These are phyloP conservation scores for Porites lobata DNA, from an alignment of 92 coral and sea anemone genomes.

Conservation along the genomic window DNA sequence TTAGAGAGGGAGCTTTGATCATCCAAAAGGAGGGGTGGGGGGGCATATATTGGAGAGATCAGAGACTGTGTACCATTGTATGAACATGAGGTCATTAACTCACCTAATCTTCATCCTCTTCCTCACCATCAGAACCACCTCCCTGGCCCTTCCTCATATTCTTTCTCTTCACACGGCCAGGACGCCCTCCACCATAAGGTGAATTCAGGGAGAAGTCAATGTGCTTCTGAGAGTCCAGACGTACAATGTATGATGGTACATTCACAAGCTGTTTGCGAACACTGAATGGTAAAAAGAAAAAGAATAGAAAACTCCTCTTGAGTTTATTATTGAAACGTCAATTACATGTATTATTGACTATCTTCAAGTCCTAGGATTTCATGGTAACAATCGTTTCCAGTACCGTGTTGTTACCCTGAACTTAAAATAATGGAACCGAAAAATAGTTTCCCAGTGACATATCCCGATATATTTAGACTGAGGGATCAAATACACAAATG, in stretches of 20 bases:
- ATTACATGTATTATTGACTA: no score
- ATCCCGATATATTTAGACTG: no score
- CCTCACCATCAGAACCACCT: slow-evolving; percentile 94
- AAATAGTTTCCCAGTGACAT: no score
- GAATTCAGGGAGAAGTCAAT: slow-evolving; percentile 99
- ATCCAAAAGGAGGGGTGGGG: no score
- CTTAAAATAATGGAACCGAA: no score
- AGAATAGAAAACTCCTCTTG: background rate
- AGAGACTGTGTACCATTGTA: background rate
- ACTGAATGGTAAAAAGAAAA: slow-evolving; percentile 52
- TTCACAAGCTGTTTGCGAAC: slow-evolving; percentile 99
- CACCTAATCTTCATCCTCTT: slow-evolving; percentile 99
- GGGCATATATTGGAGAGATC: no score
- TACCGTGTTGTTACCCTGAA: no score
- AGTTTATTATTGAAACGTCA: background rate
- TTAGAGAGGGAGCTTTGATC: no score
- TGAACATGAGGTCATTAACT: background rate
- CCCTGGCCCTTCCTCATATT: slow-evolving; percentile 94
- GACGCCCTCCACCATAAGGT: slow-evolving; percentile 99
- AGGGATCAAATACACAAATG: no score
- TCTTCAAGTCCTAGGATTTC: no score
- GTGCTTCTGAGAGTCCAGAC: slow-evolving; percentile 99
- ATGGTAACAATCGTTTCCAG: no score
- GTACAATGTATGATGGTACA: slow-evolving; percentile 97
- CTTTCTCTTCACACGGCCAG: slow-evolving; percentile 99